Conservation (phyloP, 1,140 invertebrate genomes). For the Nasonia longicornis region DNA sequence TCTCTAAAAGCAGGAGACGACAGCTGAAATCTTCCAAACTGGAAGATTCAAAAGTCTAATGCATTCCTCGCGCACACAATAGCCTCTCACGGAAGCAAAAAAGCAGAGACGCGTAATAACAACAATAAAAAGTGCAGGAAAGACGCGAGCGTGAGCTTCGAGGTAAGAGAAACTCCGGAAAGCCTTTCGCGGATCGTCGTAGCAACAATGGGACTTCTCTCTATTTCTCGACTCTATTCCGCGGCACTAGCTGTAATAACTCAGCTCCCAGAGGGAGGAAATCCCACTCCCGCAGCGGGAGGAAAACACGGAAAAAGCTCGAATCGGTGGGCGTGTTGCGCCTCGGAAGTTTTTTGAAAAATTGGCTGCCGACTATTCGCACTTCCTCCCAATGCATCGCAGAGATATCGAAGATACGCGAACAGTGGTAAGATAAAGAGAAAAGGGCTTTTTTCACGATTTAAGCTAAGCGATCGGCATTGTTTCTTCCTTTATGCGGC, state of each 20-base stretch:
- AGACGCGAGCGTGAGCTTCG: neutral
- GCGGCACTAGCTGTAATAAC: neutral
- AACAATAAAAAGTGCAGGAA: neutral
- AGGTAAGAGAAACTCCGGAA: slow-evolving; percentile 29
- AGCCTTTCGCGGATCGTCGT: slow-evolving; percentile 21
- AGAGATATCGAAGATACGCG: no score
- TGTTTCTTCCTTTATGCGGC: neutral
- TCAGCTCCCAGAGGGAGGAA: neutral
- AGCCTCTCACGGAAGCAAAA: neutral
- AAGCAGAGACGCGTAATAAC: neutral
- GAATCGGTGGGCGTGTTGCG: neutral
- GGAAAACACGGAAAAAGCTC: neutral
- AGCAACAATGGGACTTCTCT: slow-evolving; percentile 30
- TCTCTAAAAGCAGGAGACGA: no score
- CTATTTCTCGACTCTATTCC: slow-evolving; percentile 10
- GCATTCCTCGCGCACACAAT: neutral
- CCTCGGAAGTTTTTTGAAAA: no score
- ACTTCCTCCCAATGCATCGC: no score
- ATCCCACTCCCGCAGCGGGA: neutral
- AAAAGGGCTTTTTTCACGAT: neutral
- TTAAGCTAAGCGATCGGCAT: neutral
- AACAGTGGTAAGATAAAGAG: neutral
- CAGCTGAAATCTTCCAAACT: neutral
- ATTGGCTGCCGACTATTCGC: no score
- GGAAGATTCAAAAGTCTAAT: neutral